phyloP scores from a whole-genome alignment of 2,113 vertebrate species.

The Leptobrachium ailaonicum region DNA sequence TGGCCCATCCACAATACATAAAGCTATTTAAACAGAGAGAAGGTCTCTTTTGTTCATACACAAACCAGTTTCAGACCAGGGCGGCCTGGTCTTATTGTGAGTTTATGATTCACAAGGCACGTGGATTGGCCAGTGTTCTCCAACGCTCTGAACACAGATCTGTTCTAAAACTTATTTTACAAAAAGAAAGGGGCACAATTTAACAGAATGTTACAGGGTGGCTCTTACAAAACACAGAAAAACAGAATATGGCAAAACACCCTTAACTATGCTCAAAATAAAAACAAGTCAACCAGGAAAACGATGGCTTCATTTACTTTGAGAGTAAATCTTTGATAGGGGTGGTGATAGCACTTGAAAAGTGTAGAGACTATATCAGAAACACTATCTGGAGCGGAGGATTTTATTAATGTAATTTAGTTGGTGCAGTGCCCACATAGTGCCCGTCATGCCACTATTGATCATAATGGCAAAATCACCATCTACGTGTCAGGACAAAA shows the following conservation, averaged over 20 bases:
- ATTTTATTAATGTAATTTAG: no score
- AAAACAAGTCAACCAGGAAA: conserved; percentile 38
- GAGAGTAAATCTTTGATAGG: conserved; percentile 24
- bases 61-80: conserved; percentile 55
- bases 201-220: background rate
- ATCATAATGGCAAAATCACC: no score
- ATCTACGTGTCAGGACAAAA: no score
- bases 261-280: conserved; percentile 23
- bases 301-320: conserved; percentile 48
- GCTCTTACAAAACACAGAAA: background rate
- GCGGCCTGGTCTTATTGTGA: conserved; percentile 53
- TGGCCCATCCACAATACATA: conserved; percentile 1
- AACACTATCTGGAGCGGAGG: no score
- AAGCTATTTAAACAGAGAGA: conserved; percentile 50
- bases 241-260: conserved; percentile 22
- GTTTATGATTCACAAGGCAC: conserved; percentile 57
- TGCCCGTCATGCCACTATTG: no score
- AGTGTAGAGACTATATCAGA: background rate
- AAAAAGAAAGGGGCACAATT: conserved; percentile 45
- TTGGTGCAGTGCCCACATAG: no score
- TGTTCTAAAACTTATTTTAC: conserved; percentile 44
- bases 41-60: conserved; percentile 58
- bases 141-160: conserved; percentile 41
- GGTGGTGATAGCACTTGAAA: conserved; percentile 49
- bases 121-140: conserved; percentile 29